Evolutionary conservation across 2,888 invertebrate genomes (phyloP), one percentile per base, ranked within the genome.

Genomic region (Labia minor): DNA sequence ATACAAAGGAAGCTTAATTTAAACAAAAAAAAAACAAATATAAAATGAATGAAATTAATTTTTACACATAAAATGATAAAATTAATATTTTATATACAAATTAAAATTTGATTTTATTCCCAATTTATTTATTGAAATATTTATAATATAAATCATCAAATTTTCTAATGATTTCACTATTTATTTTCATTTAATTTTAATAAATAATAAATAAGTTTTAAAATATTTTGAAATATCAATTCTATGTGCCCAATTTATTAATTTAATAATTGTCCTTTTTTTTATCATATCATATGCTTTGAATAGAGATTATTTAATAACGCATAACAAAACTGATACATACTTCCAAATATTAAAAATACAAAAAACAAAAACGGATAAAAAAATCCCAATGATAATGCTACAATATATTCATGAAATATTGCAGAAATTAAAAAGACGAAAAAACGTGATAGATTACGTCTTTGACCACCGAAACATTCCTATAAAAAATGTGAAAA

Each of bases 381-480:
- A 78, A 93, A 93, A 76, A 93, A 89, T 33, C 91, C 86, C 72
- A 95, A 86, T 0, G 88, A 83, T 64, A 91, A 82, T 1, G 85
- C 83, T 21, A 96, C 75, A 65, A 95, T 84, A 76, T 93, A 88
- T 76, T 97, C 97, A 76, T 97, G 97, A 68, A 93, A 87, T 1
- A 90, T 73, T 0, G 95, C 89, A 0, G 96, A 96, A 11, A 93
- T 78, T 73, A 89, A 73, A 72, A 94, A 91, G 0, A 91, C 91
- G 4, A 80, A 73, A 1, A 84, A 74, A 72, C 85, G 85, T 0
- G 89, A 82, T 0, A 83, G 70, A 0, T 76, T 61, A 65, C 80
- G 81, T 66, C 79, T 81, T 10, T 78, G 76, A 1, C 78, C 76
- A 1, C 77, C 75, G 0, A 83, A 68, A 19, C 79, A 72, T 65